Evolutionary conservation across 2,888 invertebrate genomes (phyloP).

Genomic region (Polydrusus tereticollis): DNA sequence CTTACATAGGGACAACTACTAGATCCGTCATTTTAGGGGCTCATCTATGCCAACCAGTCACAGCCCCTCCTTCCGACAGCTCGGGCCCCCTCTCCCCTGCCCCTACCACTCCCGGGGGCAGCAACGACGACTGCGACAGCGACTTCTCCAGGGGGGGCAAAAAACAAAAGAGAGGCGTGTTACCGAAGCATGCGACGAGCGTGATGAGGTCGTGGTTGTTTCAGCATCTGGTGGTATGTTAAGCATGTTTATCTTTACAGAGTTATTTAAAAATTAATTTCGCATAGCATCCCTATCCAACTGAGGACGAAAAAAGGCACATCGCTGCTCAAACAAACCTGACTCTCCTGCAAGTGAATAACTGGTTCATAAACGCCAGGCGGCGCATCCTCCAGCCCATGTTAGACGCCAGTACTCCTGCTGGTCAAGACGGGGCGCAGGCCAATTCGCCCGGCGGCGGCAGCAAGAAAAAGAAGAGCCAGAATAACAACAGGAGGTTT

Average conservation of each 20-base stretch:
- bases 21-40: not conserved
- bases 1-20: not conserved
- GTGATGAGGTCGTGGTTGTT: conserved; percentile 97
- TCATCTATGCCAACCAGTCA: conserved; percentile 39
- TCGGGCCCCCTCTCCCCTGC: conserved; percentile 73
- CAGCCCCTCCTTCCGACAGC: conserved; percentile 68
- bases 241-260: not conserved
- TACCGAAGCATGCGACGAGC: conserved; percentile 96
- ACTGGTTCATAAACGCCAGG: conserved; percentile 95
- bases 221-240: conserved; percentile 91
- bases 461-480: conserved; percentile 72
- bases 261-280: not conserved
- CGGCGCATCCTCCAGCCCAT: conserved; percentile 92
- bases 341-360: conserved; percentile 85
- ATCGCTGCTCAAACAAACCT: conserved; percentile 91
- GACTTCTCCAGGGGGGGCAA: conserved; percentile 67
- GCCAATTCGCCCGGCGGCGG: conserved; percentile 56
- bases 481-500: conserved; percentile 77
- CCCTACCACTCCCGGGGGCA: conserved; percentile 73
- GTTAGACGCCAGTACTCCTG: conserved; percentile 78
- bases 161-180: conserved; percentile 87
- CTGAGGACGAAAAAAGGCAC: conserved; percentile 93
- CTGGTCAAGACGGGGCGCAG: conserved; percentile 57
- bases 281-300: conserved; percentile 98
- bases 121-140: conserved; percentile 72